Evolutionary conservation across 2,797 vertebrate species (phyloP).

Genomic region (Oreortyx pictus): DNA sequence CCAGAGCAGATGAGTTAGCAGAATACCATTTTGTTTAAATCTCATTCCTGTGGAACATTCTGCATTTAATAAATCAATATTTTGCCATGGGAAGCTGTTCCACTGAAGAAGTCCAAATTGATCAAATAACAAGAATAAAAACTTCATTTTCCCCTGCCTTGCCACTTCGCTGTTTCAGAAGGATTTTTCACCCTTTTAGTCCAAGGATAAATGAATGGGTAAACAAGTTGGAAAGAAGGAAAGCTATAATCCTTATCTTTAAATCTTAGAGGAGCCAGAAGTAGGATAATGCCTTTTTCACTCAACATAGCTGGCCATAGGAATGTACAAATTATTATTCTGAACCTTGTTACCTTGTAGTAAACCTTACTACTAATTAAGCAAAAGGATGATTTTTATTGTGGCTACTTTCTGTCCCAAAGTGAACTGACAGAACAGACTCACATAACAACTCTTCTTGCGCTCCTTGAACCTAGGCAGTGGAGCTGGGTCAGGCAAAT

Average conservation of each 20-base stretch:
- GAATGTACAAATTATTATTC: background rate
- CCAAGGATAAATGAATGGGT: background rate
- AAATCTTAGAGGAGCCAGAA: background rate
- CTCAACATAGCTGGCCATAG: background rate
- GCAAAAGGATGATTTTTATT: background rate
- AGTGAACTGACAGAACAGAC: fast-evolving
- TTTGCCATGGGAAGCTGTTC: background rate
- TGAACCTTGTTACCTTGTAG: background rate
- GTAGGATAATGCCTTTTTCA: background rate
- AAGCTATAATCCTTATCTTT: background rate
- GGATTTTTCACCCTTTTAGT: background rate
- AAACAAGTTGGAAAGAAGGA: background rate
- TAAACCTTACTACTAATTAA: background rate
- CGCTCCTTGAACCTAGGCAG: background rate
- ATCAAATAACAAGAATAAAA: background rate
- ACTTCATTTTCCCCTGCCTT: background rate
- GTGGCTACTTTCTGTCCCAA: background rate
- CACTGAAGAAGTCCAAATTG: background rate
- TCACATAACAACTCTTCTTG: fast-evolving
- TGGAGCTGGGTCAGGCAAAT: background rate
- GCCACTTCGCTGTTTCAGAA: background rate
- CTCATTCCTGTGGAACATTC: background rate
- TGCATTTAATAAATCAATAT: conserved; percentile 22
- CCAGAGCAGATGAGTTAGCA: conserved; percentile 4
- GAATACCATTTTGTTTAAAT: conserved; percentile 33